Evolutionary conservation across 2,113 vertebrate genomes (phyloP).

Genomic region (Corythaixoides concolor): DNA sequence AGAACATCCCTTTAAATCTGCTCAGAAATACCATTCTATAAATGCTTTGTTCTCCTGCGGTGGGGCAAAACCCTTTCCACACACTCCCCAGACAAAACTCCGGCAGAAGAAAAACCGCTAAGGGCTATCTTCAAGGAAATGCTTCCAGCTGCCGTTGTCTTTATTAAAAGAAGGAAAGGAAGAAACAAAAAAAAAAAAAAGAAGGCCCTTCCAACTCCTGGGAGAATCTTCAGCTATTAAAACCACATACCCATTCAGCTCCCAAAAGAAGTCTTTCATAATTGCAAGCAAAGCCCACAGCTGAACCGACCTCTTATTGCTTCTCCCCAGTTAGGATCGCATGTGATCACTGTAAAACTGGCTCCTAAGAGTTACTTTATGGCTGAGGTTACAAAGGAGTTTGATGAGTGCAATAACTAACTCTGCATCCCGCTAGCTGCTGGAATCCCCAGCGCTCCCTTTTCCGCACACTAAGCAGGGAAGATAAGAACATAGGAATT

Average conservation of each 20-base stretch:
- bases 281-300: slow-evolving; percentile 41
- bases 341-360: not conserved
- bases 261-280: slow-evolving; percentile 40
- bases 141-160: slow-evolving; percentile 35
- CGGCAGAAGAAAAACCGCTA: not conserved
- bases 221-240: slow-evolving; percentile 52
- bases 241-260: slow-evolving; percentile 5
- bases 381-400: slow-evolving; percentile 4
- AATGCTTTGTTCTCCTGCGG: not conserved
- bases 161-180: slow-evolving; percentile 47
- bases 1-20: not conserved
- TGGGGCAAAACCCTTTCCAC: not conserved
- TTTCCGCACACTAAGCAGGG: not conserved
- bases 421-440: not conserved
- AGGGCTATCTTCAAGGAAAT: slow-evolving; percentile 13
- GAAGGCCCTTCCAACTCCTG: not conserved
- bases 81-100: not conserved
- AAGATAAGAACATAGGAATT: not conserved
- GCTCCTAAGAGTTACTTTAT: not conserved
- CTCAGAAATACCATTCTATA: not conserved
- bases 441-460: fast-evolving
- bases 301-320: not conserved
- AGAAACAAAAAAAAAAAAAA: not conserved
- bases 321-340: not conserved
- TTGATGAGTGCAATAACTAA: not conserved